These are phyloP conservation scores for Tragelaphus strepsiceros DNA, from an alignment of 2,113 vertebrate species.

Conservation along the genomic window DNA sequence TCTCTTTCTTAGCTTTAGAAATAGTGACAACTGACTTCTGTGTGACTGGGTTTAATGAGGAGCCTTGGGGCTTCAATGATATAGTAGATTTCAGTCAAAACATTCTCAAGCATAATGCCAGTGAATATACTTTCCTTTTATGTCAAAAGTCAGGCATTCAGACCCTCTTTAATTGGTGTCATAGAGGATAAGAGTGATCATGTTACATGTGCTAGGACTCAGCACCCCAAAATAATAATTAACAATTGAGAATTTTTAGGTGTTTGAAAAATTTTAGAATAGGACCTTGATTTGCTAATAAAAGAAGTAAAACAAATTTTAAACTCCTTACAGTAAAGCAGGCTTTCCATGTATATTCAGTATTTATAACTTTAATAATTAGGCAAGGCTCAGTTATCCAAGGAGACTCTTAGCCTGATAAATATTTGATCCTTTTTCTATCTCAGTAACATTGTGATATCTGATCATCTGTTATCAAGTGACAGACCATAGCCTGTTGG, in stretches of 20 bases:
- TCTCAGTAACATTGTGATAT: neutral
- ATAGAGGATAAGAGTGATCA: neutral
- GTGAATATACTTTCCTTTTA: neutral
- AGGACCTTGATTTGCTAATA: neutral
- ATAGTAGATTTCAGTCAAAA: neutral
- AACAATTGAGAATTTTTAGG: neutral
- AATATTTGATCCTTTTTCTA: neutral
- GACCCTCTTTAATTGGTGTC: neutral
- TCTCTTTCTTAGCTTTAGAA: conserved; percentile 21
- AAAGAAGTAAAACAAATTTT: neutral
- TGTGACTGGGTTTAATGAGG: conserved; percentile 12
- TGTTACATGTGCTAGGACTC: neutral
- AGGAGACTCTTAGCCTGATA: neutral
- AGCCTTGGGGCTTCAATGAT: neutral
- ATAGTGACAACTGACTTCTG: neutral
- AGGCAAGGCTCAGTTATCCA: neutral
- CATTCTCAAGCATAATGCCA: neutral
- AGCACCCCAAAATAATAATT: neutral
- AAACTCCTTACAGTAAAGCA: neutral
- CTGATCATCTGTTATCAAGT: neutral
- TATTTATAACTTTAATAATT: neutral
- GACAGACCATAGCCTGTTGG: neutral
- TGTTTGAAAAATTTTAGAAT: neutral
- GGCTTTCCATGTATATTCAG: neutral
- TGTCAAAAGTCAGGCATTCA: neutral